These are phyloP conservation scores for Monarcha castaneiventris DNA, from an alignment of 2,113 vertebrate species.

Conservation along the genomic window DNA sequence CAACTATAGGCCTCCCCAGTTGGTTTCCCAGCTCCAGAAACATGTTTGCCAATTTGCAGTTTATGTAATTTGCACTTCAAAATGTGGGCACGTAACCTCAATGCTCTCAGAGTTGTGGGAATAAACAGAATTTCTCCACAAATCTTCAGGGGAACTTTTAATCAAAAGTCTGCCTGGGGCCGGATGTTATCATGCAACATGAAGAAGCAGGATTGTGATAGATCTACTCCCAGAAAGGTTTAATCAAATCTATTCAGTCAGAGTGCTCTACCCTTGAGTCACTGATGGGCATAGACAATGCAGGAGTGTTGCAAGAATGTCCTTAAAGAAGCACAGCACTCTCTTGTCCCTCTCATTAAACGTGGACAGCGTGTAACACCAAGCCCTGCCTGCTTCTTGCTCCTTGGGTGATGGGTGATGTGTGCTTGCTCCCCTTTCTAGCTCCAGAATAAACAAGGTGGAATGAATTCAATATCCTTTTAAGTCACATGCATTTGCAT, in stretches of 20 bases:
- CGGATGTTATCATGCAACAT: constrained; percentile 58
- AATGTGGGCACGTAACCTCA: constrained; percentile 50
- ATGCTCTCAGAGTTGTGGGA: constrained; percentile 47
- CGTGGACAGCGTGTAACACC: accelerated
- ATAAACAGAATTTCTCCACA: constrained; percentile 65
- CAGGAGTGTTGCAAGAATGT: constrained; percentile 33
- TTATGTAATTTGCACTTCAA: constrained; percentile 67
- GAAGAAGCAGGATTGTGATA: constrained; percentile 60
- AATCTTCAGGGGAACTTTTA: constrained; percentile 57
- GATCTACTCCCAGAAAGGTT: constrained; percentile 57
- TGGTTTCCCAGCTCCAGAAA: neutral
- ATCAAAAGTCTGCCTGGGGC: constrained; percentile 57
- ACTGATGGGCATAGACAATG: constrained; percentile 43
- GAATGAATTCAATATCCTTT: neutral
- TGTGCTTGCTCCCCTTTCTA: neutral
- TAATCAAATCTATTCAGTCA: constrained; percentile 61
- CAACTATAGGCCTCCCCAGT: neutral
- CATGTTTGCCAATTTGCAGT: constrained; percentile 41
- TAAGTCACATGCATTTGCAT: neutral
- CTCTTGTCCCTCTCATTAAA: neutral
- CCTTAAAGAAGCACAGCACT: neutral
- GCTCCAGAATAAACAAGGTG: neutral
- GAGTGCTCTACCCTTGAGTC: constrained; percentile 41
- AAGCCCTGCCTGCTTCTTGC: neutral
- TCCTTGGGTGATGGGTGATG: neutral